Evolutionary conservation across 2,797 vertebrate genomes (phyloP).

Genomic region (Linurgus olivaceus): DNA sequence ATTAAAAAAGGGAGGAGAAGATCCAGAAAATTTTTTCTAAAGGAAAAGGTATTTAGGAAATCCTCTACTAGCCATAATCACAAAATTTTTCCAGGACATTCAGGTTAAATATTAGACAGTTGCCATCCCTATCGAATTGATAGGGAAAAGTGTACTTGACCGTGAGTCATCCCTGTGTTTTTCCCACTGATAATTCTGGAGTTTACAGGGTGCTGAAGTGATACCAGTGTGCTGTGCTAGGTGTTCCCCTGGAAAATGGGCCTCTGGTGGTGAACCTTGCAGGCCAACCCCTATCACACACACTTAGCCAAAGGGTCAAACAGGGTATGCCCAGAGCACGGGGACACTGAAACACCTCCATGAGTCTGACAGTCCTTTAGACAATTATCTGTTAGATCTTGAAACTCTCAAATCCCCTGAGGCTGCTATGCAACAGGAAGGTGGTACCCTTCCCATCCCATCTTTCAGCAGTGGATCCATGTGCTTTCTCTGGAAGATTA

Average conservation of each 20-base stretch:
- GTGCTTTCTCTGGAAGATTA: not conserved
- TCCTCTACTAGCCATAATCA: not conserved
- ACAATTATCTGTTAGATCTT: not conserved
- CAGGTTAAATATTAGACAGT: not conserved
- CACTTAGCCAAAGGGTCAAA: not conserved
- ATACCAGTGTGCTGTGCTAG: rapidly evolving
- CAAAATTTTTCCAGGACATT: not conserved
- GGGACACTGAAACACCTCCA: not conserved
- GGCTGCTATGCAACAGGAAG: not conserved
- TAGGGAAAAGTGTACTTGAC: not conserved
- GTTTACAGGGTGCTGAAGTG: not conserved
- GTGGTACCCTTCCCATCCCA: not conserved
- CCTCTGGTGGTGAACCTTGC: not conserved
- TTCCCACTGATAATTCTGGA: not conserved
- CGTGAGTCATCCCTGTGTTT: not conserved
- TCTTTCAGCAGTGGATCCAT: not conserved
- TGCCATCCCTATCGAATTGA: not conserved
- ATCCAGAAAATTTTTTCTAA: not conserved
- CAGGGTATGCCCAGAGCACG: not conserved
- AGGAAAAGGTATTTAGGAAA: not conserved
- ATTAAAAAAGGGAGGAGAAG: not conserved
- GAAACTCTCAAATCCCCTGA: not conserved
- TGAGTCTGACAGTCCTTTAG: not conserved
- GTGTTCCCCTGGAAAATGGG: not conserved
- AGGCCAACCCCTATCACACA: not conserved